Evolutionary conservation across 2,113 vertebrate genomes (phyloP).

Genomic region (Scartelaos histophorus): DNA sequence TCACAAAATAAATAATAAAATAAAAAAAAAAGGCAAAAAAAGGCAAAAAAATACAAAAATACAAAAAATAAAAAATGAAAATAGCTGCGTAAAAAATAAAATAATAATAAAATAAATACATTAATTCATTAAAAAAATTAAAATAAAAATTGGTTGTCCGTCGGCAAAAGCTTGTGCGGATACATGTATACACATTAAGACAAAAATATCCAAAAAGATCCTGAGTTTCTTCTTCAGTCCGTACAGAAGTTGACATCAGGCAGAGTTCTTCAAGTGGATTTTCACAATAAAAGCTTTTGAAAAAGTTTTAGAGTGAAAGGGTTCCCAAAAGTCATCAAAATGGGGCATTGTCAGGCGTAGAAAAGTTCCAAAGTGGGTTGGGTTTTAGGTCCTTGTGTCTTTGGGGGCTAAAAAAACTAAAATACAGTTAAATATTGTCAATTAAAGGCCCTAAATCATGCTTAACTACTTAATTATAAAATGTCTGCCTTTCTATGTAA

Average conservation of each 20-base stretch:
- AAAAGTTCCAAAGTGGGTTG: not conserved
- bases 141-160: not conserved
- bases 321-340: not conserved
- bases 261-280: conserved; percentile 11
- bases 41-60: not conserved
- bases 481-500: too few species aligned
- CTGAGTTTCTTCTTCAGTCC: conserved; percentile 33
- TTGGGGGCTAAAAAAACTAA: not conserved
- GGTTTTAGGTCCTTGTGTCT: not conserved
- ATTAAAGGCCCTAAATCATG: not conserved
- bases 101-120: not conserved
- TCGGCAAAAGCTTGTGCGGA: not conserved
- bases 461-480: not conserved
- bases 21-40: not conserved
- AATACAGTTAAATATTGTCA: not conserved
- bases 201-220: conserved; percentile 34
- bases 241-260: not conserved
- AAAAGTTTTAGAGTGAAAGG: not conserved
- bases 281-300: not conserved
- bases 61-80: not conserved
- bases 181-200: not conserved
- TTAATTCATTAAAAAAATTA: too few species aligned
- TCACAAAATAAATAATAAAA: not conserved
- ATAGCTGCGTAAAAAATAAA: not conserved
- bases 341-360: not conserved